Percentiles rank a stretch among this genome's conserved stretches.
Conservation (phyloP, 1,140 invertebrate genomes). For the Kradibia gibbosae region DNA sequence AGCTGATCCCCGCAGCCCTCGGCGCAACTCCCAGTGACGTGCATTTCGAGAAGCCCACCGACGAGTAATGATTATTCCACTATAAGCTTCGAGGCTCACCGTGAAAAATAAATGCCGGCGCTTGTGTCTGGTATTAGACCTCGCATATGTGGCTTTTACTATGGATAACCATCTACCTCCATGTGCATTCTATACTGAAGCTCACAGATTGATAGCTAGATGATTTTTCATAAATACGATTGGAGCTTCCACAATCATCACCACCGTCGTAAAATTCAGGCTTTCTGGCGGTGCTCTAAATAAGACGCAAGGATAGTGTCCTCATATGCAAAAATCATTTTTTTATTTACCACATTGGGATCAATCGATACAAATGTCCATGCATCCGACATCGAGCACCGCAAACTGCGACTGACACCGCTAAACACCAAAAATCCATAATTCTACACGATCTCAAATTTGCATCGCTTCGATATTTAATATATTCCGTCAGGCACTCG, state of each 20-base stretch:
- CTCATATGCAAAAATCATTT: neutral
- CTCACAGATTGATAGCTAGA: slow-evolving; percentile 7
- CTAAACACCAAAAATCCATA: neutral
- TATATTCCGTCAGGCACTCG: neutral
- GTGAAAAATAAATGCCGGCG: neutral
- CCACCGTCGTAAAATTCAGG: too few relatives aligned
- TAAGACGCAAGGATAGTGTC: too few relatives aligned
- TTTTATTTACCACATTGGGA: neutral
- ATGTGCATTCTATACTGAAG: neutral
- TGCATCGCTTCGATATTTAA: neutral
- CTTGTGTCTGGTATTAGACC: too few relatives aligned
- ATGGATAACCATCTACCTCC: too few relatives aligned
- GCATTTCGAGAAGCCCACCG: too few relatives aligned
- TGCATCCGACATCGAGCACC: neutral
- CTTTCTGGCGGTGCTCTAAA: too few relatives aligned
- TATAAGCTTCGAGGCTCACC: neutral
- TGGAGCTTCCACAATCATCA: too few relatives aligned
- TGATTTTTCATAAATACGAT: neutral
- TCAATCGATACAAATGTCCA: neutral
- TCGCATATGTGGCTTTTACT: too few relatives aligned
- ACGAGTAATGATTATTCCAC: too few relatives aligned
- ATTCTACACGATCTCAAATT: neutral
- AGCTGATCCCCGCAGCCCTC: too few relatives aligned
- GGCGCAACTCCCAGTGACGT: too few relatives aligned
- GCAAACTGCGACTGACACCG: neutral